Evolutionary conservation across 2,888 invertebrate species (phyloP).

Genomic region (Orthonevra nobilis): DNA sequence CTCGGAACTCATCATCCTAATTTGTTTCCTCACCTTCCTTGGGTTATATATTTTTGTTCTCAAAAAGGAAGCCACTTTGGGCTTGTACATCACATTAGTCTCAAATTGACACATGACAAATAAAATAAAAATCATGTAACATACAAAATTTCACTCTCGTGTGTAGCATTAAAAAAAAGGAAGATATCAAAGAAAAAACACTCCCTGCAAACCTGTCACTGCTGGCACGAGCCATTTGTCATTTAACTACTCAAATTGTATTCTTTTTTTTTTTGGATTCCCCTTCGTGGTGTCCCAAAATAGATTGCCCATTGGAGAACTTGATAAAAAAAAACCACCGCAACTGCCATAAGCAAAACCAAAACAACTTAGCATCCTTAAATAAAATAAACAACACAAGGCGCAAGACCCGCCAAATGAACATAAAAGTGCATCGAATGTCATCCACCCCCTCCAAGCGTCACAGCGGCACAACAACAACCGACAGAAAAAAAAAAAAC

Average conservation of each 20-base stretch:
- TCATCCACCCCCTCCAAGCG: slow-evolving; percentile 21
- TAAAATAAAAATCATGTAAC: slow-evolving; percentile 59
- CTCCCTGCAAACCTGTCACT: slow-evolving; percentile 65
- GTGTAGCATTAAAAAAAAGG: slow-evolving; percentile 25
- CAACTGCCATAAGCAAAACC: slow-evolving; percentile 22
- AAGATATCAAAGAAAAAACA: slow-evolving; percentile 22
- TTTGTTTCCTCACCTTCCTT: too few relatives aligned
- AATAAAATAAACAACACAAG: slow-evolving; percentile 51
- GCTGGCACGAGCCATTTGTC: slow-evolving; percentile 67
- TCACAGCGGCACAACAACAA: too few relatives aligned
- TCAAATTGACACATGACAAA: slow-evolving; percentile 61
- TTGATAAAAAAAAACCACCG: slow-evolving; percentile 54
- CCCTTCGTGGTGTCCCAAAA: slow-evolving; percentile 38
- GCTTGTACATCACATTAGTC: slow-evolving; percentile 59
- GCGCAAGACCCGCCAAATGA: slow-evolving; percentile 27
- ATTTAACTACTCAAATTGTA: slow-evolving; percentile 45
- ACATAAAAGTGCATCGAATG: slow-evolving; percentile 52
- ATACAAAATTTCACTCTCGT: slow-evolving; percentile 24
- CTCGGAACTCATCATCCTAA: too few relatives aligned
- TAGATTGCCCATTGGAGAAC: slow-evolving; percentile 34
- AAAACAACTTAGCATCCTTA: slow-evolving; percentile 33
- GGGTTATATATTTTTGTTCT: too few relatives aligned
- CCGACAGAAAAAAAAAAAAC: slow-evolving; percentile 38
- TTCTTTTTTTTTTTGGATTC: too few relatives aligned
- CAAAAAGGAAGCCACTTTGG: slow-evolving; percentile 37